Evolutionary conservation across 2,888 invertebrate species (phyloP), one percentile per base, ranked within the genome.

Genomic region (Empis stercorea): DNA sequence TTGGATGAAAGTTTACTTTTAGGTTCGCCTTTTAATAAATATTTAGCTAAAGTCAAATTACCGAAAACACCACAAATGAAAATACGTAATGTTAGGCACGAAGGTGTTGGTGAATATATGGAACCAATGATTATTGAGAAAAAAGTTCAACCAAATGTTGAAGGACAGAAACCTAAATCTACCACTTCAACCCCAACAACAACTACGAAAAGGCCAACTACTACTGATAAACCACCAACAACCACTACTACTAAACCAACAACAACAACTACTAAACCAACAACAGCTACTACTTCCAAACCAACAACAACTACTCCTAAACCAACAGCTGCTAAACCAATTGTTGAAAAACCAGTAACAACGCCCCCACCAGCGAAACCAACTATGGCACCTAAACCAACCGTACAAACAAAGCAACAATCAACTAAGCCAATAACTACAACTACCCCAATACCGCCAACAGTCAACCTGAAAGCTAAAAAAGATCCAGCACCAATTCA

Each of bases 1-100:
- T 76, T 74, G 58, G 76, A 78, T 44, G 76, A 78, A 54, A 73
- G 75, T 55, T 64, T 87, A 13, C 79, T 79, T 59, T 64, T 82
- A 30, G 87, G 85, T 16, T 78, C 77, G 14, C 86, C 87, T 1
- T 78, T 75, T 54, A 78, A 79, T 58, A 71, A 76, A 47, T 84
- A 73, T 56, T 63, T 87, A 41, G 81, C 73, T 1, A 73, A 78
- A 46, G 73, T 84, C n/a, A 74, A 80, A 32, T 71, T 76, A 10
- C 70, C 70, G 3, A 63, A 62, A 54, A 56, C 56, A 10, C 58
- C 61, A 17, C 57, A 58, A 51, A 54, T 65, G 1, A 67, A 65
- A 51, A 60, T 64, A 13, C 61, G 59, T 15, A 65, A 65, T 52
- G 65, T 68, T 32, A 59, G 66, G 30, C 62, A 62, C 30, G 67